Base-by-base conservation (phyloP, 2,888 invertebrate species). In the Dynastes tityus region DNA sequence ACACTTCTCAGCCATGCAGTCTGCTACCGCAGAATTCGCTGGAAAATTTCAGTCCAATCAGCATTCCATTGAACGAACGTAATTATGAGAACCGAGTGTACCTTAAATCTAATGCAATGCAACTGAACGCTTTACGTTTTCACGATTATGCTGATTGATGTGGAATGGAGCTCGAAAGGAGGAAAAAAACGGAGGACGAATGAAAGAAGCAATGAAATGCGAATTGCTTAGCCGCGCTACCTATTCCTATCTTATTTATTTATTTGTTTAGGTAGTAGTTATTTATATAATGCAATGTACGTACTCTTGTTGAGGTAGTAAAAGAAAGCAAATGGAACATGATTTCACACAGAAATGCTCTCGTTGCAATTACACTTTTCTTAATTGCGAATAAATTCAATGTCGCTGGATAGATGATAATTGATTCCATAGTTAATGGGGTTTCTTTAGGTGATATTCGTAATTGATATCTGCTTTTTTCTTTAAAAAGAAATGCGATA, bases 31-130 rank as follows among this genome's bases (percentile, higher is more conserved):
- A 58, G 53, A 58, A 55, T 71, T 58, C 71, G 53, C 55, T 55
- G 71, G 71, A 71, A 71, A 71, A 55, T 49, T 32, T 53, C 58
- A 55, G 71, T 71, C 71, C 71, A 71, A 71, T 71, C 71, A 71
- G 71, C 71, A 71, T 71, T 71, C 71, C 71, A 58, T 71, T 53
- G 55, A 55, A 16, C 58, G 71, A 51, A 68, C 68, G 68, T 68
- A 68, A 68, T 68, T 68, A 13, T 51, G 51, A 68, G 68, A 68
- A 68, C 29, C 29, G 29, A 11, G 22, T 22, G 11, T 45, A 45
- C 45, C 45, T 45, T 45, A 45, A 45, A 58, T 16, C 65, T 67
- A 58, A 16, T 8, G 16, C 22, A 45, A 67, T 67, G 65, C 65
- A 67, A 67, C 40, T 22, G 65, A 67, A 67, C 65, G 65, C 22